Evolutionary conservation across 1,140 invertebrate genomes (phyloP), one percentile per base, ranked within the genome.

Genomic region (Oryzaephilus surinamensis): DNA sequence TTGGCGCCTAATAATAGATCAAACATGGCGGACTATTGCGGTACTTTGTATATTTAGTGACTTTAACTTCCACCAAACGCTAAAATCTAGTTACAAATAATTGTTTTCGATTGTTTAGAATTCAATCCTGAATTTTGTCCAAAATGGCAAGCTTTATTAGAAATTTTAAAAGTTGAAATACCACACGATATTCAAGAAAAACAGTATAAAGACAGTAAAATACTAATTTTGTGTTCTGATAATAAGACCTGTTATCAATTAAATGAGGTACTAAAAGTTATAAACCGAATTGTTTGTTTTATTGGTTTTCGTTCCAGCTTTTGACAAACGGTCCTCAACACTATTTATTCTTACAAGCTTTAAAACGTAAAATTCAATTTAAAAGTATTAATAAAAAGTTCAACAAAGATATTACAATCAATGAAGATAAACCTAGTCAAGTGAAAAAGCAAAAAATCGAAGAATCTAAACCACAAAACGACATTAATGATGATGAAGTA

Each of bases 211-310:
- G 71, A 69, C 24, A 55, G 55, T 44, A 82, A 80, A 65, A 78
- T 94, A 45, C 60, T 95, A 13, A 79, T 96, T 47, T 70, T 93
- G 2, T 89, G 86, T 36, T 73, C 86, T 52, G 84, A 94, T 70
- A 74, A 74, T 18, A 75, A 73, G 54, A 88, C 84, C 5, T 89
- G 88, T 60, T 72, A 66, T 46, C 87, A 94, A 58, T 58, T 97
- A 11, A 84, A 81, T 51, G 62, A 76, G 48, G 64, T 68, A 49
- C 41, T 24, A 41, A 41, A 6, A 0, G 2, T 28, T 18, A 32
- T 21, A 29, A 15, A 29, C 16, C 13, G 12, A 20, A 30, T 43
- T 40, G 13, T 41, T 36, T 43, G 19, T 58, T 59, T 35, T 38
- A 68, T 66, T 77, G 73, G 47, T 63, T 88, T 11, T n/a, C n/a